Percentiles rank a stretch among this genome's conserved stretches.
Evolutionary conservation across 2,113 vertebrate species (phyloP).

Genomic region (Nymphicus hollandicus): DNA sequence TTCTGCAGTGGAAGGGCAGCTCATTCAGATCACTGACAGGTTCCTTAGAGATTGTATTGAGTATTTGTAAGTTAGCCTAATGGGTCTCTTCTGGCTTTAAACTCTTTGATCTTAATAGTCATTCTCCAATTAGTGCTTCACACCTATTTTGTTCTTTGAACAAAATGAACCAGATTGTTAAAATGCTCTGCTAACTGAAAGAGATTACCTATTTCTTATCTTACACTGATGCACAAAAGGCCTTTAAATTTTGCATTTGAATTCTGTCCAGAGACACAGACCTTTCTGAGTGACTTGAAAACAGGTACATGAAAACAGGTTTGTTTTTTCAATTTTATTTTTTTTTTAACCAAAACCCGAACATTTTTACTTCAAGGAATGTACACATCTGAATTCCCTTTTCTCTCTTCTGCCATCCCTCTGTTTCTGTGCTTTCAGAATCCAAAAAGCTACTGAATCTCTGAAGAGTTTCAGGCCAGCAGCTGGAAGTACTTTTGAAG

Average conservation of each 20-base stretch:
- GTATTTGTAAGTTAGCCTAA: neutral
- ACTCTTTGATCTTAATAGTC: neutral
- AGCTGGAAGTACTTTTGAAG: constrained; percentile 88
- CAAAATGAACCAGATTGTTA: neutral
- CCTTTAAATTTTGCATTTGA: neutral
- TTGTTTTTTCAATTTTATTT: neutral
- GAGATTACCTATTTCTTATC: neutral
- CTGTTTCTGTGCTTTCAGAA: constrained; percentile 73
- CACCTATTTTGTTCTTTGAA: neutral
- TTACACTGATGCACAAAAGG: neutral
- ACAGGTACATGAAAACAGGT: neutral
- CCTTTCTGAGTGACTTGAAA: neutral
- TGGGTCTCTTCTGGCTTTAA: neutral
- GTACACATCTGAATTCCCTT: neutral
- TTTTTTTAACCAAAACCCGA: neutral
- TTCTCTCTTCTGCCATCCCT: neutral
- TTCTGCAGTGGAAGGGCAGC: neutral
- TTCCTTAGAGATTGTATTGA: neutral
- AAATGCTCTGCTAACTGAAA: neutral
- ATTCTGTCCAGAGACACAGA: neutral
- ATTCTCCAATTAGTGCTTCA: neutral
- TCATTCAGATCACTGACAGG: neutral
- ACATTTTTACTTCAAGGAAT: neutral
- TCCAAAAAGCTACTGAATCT: constrained; percentile 93
- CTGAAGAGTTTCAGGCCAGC: constrained; percentile 89